phyloP scores from a whole-genome alignment of 2,113 vertebrate species.

The Notechis scutatus region DNA sequence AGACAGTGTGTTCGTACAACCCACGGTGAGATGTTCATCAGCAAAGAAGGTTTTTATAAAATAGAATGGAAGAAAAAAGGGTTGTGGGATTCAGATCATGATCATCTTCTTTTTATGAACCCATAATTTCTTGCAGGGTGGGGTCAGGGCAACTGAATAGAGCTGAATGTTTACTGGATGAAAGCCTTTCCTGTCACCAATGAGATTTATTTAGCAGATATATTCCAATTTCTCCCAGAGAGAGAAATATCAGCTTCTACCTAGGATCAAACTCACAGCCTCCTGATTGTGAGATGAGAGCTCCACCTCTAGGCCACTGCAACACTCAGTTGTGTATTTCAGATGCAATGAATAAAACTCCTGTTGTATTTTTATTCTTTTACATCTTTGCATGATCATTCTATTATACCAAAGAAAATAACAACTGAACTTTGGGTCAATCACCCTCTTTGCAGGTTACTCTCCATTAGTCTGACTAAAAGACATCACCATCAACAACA shows the following conservation, averaged over 20 bases:
- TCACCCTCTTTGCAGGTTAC: neutral
- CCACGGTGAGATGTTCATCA: neutral
- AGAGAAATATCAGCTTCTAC: too few species aligned
- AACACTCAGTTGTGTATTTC: neutral
- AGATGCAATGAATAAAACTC: neutral
- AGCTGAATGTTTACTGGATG: too few species aligned
- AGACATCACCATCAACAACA: neutral
- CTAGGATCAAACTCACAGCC: too few species aligned
- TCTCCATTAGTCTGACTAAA: neutral
- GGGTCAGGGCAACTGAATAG: too few species aligned
- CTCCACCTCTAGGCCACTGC: too few species aligned
- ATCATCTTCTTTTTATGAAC: too few species aligned
- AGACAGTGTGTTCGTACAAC: neutral
- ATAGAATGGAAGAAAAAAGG: neutral
- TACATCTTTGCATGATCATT: neutral
- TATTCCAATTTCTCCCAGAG: too few species aligned
- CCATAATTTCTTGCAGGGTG: too few species aligned
- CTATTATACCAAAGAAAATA: neutral
- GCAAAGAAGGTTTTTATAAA: fast-evolving
- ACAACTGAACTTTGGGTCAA: neutral
- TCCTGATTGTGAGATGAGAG: too few species aligned
- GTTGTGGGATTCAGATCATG: neutral
- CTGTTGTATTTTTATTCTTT: neutral
- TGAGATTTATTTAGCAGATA: too few species aligned
- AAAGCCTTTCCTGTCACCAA: too few species aligned